Conservation (phyloP, 2,113 vertebrate species). For the Vicugna pacos region DNA sequence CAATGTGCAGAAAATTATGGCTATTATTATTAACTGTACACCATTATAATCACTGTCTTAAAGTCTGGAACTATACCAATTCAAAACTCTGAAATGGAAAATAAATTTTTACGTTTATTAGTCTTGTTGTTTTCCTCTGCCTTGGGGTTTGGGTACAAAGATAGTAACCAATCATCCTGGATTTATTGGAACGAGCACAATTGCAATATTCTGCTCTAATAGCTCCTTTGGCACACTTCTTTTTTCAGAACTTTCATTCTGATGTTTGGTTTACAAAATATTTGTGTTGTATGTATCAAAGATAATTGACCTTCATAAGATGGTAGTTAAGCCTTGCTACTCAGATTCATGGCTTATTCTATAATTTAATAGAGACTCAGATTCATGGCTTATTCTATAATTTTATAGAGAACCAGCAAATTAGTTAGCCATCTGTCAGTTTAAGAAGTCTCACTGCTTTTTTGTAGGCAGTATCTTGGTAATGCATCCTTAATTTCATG, state of each 20-base stretch:
- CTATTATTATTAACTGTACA: background rate
- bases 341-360: background rate
- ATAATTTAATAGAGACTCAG: background rate
- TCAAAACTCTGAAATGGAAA: background rate
- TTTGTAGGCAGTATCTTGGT: background rate
- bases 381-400: background rate
- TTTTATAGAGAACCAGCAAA: constrained; percentile 28
- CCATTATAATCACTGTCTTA: background rate
- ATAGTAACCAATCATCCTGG: background rate
- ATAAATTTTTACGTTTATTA: background rate
- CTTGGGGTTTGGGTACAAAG: background rate
- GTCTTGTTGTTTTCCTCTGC: background rate
- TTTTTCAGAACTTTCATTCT: constrained; percentile 40
- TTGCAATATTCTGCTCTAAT: background rate
- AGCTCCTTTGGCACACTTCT: background rate
- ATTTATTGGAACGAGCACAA: background rate
- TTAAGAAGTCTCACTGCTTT: background rate
- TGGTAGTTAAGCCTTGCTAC: background rate
- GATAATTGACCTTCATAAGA: background rate
- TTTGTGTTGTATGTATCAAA: background rate
- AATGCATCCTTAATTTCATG: constrained; percentile 12
- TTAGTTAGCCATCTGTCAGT: background rate
- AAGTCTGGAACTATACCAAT: background rate
- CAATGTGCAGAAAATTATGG: background rate
- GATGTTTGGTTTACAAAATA: background rate